Percentiles rank a stretch among this genome's conserved stretches.
Evolutionary conservation across 2,888 invertebrate species (phyloP).

Genomic region (Hypena proboscidalis): DNA sequence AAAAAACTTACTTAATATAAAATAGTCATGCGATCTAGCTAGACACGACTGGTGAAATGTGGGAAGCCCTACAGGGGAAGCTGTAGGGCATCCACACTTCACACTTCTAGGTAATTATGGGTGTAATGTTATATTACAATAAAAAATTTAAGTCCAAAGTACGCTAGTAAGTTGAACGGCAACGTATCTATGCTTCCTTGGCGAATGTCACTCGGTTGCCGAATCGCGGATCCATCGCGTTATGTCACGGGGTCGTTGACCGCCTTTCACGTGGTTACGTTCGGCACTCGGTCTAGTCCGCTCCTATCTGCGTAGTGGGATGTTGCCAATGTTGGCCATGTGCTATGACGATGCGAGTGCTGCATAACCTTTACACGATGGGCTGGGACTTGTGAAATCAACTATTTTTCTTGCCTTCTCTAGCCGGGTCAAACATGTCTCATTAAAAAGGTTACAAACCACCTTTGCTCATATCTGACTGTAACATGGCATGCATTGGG

Average conservation of each 20-base stretch:
- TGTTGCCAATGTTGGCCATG: conserved; percentile 6
- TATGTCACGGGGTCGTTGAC: conserved; percentile 66
- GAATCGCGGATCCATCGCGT: conserved; percentile 58
- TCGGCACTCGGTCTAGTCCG: conserved; percentile 17
- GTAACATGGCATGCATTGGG: too few relatives aligned
- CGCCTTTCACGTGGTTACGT: conserved; percentile 55
- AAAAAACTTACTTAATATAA: too few relatives aligned
- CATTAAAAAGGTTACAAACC: too few relatives aligned
- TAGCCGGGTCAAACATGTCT: too few relatives aligned
- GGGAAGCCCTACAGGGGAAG: too few relatives aligned
- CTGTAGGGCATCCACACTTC: too few relatives aligned
- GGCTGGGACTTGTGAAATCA: too few relatives aligned
- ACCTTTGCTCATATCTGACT: too few relatives aligned
- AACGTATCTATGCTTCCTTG: conserved; percentile 39
- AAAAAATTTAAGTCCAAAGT: neutral
- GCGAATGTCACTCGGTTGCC: conserved; percentile 43
- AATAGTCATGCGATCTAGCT: too few relatives aligned
- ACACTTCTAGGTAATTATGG: too few relatives aligned
- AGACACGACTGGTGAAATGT: too few relatives aligned
- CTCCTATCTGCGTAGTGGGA: conserved; percentile 21
- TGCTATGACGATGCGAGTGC: conserved; percentile 6
- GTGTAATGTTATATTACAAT: neutral
- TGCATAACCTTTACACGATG: conserved; percentile 6
- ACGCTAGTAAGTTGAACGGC: neutral
- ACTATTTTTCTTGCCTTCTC: too few relatives aligned